A percentile compares a stretch with the other conserved stretches of the same genome.
Conservation (phyloP, 2,113 vertebrate genomes). For the Leptobrachium leishanense region DNA sequence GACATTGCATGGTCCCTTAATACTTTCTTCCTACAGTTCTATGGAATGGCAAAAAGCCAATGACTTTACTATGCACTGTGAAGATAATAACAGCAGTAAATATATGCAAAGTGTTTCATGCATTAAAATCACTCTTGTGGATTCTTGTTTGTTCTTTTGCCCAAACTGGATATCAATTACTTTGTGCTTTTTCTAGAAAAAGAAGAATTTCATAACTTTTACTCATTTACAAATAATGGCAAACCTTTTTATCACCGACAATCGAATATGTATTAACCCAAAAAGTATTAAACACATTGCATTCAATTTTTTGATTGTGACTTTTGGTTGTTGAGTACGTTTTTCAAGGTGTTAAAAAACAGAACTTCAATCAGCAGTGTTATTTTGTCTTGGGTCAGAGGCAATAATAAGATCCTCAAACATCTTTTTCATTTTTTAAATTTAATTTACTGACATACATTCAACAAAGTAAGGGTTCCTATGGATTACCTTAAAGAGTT, state of each 20-base stretch:
- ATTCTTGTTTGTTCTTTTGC: constrained; percentile 22
- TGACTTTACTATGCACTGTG: constrained; percentile 16
- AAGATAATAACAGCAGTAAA: constrained; percentile 17
- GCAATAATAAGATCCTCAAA: no score
- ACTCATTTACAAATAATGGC: no score
- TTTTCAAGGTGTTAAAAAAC: no score
- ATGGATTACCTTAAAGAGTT: no score
- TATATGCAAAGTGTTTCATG: constrained; percentile 7
- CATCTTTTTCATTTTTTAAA: no score
- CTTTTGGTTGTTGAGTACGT: no score
- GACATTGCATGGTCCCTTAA: background rate
- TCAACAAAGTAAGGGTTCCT: no score
- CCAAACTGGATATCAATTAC: constrained; percentile 5
- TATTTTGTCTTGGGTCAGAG: no score
- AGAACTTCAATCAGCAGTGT: no score
- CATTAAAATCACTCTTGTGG: constrained; percentile 3
- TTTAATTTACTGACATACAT: no score
- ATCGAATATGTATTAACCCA: background rate
- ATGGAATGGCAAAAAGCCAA: constrained; percentile 13
- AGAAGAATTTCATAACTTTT: background rate
- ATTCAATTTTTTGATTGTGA: no score
- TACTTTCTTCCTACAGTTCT: constrained; percentile 8
- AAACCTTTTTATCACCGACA: background rate
- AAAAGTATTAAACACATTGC: no score
- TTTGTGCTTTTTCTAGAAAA: background rate